These are phyloP conservation scores for Grapholita molesta DNA, from an alignment of 1,140 invertebrate genomes.

Conservation along the genomic window DNA sequence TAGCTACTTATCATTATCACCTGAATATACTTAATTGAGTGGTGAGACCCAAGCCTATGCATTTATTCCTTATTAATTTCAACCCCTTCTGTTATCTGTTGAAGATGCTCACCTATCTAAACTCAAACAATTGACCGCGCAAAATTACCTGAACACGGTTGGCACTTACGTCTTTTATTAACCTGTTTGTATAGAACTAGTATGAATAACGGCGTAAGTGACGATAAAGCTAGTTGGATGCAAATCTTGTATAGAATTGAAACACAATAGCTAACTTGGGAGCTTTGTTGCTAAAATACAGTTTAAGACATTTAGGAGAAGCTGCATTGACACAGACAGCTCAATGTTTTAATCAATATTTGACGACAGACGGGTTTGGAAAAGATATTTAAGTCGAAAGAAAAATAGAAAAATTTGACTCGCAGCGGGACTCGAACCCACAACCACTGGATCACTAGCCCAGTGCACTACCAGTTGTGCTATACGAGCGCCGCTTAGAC, in stretches of 20 bases:
- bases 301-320: not conserved
- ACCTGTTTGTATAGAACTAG: not conserved
- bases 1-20: not conserved
- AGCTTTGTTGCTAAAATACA: not conserved
- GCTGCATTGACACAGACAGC: too few relatives aligned
- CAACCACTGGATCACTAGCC: too few relatives aligned
- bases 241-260: not conserved
- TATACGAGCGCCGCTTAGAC: too few relatives aligned
- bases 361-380: too few relatives aligned
- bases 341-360: too few relatives aligned
- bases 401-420: too few relatives aligned
- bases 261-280: not conserved
- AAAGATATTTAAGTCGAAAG: too few relatives aligned
- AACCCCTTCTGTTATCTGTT: not conserved
- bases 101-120: not conserved
- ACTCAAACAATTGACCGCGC: too few relatives aligned
- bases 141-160: not conserved
- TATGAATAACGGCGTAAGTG: not conserved
- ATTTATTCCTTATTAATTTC: not conserved
- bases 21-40: not conserved
- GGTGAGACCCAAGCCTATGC: not conserved
- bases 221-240: not conserved
- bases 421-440: too few relatives aligned
- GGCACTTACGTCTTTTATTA: not conserved
- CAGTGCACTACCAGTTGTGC: too few relatives aligned